Evolutionary conservation across 2,888 invertebrate genomes (phyloP), one percentile per base, ranked within the genome.

Genomic region (Gibbula magus): DNA sequence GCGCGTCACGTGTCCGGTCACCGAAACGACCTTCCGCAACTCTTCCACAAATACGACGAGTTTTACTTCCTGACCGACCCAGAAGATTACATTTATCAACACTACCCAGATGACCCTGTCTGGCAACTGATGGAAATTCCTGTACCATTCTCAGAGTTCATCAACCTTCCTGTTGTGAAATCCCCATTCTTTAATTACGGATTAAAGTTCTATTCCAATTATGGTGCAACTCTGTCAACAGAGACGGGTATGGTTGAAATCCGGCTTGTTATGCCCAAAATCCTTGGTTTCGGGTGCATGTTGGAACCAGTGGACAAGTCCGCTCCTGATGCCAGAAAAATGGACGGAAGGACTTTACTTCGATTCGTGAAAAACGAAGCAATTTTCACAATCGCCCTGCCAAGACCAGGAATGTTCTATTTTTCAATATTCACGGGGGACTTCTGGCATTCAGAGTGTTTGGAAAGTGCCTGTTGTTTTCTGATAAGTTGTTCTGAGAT

Each of bases 1-100:
- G 99, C 99, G 0, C 94, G 99, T 79, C 99, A 89, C 76, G 89
- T 91, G 80, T 89, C 89, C 10, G 90, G 91, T 7, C 88, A 88
- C 81, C 88, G 88, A 77, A 89, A 91, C 67, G 86, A 88, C 76
- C 82, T 91, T 54, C 90, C 90, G 16, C 88, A 89, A 84, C 88
- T 90, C 77, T 90, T 89, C 79, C 87, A 91, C 83, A 91, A 90
- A 82, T 92, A 91, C 83, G 93, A 93, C 81, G 93, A 93, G 84
- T 93, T 92, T 84, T 92, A 92, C 86, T 92, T 92, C 84, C 86
- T 92, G 77, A 92, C 92, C 0, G 92, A 92, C 81, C 92, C 92
- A 2, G 91, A 92, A 78, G 91, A 92, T 56, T 91, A 92, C 82
- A 91, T 92, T 73, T 92, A 92, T 80, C 92, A 92, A 81, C 92